These are phyloP conservation scores for Cuculus canorus DNA, from an alignment of 2,797 vertebrate genomes.

Conservation along the genomic window DNA sequence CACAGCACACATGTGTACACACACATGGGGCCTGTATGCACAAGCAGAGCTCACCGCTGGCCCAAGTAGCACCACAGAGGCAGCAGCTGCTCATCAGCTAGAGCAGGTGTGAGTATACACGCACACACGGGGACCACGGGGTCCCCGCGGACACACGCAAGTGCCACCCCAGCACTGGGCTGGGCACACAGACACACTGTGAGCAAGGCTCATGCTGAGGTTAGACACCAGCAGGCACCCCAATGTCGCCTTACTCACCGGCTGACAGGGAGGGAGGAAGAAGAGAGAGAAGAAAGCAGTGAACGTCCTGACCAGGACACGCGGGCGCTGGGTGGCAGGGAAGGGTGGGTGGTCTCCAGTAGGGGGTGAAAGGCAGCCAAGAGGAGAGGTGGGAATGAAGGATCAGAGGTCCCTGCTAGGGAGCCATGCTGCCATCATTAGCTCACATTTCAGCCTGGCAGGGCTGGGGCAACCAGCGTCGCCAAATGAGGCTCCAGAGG, in stretches of 20 bases:
- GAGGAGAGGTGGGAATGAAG: background rate
- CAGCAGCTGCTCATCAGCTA: background rate
- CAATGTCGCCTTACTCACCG: constrained; percentile 81
- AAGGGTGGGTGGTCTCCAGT: background rate
- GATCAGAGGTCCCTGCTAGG: background rate
- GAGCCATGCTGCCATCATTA: background rate
- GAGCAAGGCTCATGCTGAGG: constrained; percentile 29
- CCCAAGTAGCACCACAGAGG: fast-evolving
- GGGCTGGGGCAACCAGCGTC: fast-evolving
- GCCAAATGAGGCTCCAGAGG: background rate
- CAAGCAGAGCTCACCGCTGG: background rate
- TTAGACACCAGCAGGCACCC: constrained; percentile 27
- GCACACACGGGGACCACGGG: fast-evolving
- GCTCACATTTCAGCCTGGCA: background rate
- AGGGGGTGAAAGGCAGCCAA: background rate
- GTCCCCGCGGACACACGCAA: background rate
- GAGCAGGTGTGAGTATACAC: constrained; percentile 10
- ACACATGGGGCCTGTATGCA: background rate
- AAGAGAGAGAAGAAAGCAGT: constrained; percentile 43
- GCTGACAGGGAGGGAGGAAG: constrained; percentile 71
- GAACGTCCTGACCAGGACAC: background rate
- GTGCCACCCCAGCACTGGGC: constrained; percentile 9
- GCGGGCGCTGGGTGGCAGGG: background rate
- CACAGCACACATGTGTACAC: background rate
- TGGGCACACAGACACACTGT: constrained; percentile 23